Conservation (phyloP, 2,888 invertebrate genomes). For the Heteromurus nitidus region DNA sequence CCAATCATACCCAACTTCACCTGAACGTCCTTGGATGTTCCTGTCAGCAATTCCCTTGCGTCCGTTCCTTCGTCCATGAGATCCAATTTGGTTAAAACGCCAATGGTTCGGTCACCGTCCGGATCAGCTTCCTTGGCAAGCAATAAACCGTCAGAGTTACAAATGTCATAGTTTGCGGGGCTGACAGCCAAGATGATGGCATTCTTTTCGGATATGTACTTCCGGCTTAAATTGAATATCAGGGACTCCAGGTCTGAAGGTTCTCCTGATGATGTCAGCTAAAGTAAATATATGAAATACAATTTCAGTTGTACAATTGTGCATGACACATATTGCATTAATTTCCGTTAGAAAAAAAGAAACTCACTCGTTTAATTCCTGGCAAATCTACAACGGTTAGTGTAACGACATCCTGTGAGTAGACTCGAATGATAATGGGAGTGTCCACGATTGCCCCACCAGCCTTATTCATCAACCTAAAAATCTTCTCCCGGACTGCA, state of each 20-base stretch:
- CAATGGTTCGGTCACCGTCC: conserved; percentile 87
- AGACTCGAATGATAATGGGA: conserved; percentile 96
- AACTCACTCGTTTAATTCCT: conserved; percentile 80
- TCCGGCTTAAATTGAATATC: conserved; percentile 79
- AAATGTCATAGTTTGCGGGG: conserved; percentile 78
- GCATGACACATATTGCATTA: too few relatives aligned
- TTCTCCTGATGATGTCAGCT: conserved; percentile 74
- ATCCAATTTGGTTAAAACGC: conserved; percentile 99
- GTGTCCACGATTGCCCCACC: conserved; percentile 30
- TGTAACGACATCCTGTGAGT: conserved; percentile 93
- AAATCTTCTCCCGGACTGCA: conserved; percentile 11
- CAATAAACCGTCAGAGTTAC: conserved; percentile 78
- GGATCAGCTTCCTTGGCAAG: conserved; percentile 78
- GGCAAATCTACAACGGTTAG: conserved; percentile 95
- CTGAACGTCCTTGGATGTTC: conserved; percentile 95
- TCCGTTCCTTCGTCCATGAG: conserved; percentile 99
- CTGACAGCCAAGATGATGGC: conserved; percentile 79
- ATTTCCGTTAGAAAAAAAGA: too few relatives aligned
- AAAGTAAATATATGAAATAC: neutral
- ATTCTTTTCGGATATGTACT: conserved; percentile 78
- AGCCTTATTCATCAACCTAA: conserved; percentile 4
- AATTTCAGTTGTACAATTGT: too few relatives aligned
- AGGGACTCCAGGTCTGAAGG: conserved; percentile 79
- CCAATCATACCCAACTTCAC: conserved; percentile 97
- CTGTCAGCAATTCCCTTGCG: conserved; percentile 95